These are phyloP conservation scores for Brachymystax lenok DNA, from an alignment of 2,797 vertebrate species.

Conservation along the genomic window DNA sequence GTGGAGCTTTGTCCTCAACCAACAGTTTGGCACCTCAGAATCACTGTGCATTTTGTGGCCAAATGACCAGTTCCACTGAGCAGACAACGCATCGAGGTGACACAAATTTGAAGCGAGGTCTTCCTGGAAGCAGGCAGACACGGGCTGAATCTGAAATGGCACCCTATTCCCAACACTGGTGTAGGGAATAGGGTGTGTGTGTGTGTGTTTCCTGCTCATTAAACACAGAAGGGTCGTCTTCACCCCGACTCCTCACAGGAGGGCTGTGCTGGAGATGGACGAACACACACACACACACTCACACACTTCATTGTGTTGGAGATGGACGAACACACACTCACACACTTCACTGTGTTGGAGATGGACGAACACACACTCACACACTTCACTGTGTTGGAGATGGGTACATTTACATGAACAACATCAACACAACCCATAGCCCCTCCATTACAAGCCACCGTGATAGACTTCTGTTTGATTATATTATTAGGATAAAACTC, in stretches of 20 bases:
- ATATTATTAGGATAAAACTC: not conserved
- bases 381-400: not conserved
- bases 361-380: not conserved
- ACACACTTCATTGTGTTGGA: too few species aligned
- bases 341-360: not conserved
- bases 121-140: constrained; percentile 16
- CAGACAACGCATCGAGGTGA: constrained; percentile 21
- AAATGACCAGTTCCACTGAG: constrained; percentile 17
- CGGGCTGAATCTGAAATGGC: not conserved
- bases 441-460: not conserved
- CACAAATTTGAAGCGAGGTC: constrained; percentile 6
- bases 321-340: too few species aligned
- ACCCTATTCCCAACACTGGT: not conserved
- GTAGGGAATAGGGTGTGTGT: not conserved
- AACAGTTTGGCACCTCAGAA: not conserved
- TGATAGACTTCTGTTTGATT: not conserved
- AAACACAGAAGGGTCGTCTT: not conserved
- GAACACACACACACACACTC: too few species aligned
- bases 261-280: not conserved
- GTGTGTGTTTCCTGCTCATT: not conserved
- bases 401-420: not conserved
- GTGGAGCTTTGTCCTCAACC: not conserved
- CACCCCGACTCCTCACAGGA: not conserved
- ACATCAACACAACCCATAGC: not conserved
- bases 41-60: constrained; percentile 37